Base-by-base conservation (phyloP, 2,888 invertebrate genomes). In the Drosophila ezoana region DNA sequence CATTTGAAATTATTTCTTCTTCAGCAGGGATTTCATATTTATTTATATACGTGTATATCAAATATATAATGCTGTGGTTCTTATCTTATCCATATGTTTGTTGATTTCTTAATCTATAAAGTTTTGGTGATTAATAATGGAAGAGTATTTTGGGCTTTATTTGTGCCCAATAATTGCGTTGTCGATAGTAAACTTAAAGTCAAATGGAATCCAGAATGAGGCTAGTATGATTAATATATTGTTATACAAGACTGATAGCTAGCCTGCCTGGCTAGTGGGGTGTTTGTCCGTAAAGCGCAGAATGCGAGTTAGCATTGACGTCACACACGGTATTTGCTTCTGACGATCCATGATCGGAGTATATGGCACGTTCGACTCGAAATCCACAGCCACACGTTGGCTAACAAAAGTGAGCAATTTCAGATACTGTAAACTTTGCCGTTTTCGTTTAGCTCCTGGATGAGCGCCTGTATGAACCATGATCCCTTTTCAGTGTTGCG, bases 381-480 rank as follows among this genome's bases (percentile, higher is more conserved):
- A 99, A 91, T 98, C 97, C 51, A 97, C 93, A 11, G 98, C 98
- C 35, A 99, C 98, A 87, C 95, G 94, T 86, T 95, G 97, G 88
- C 94, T 94, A 4, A 97, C 97, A 91, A 96, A 96, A 0, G 98
- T 98, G 64, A 99, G 93, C 80, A 99, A 93, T 11, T 97, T 96
- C 51, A 98, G 92, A 99, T 93, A 90, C 99, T 98, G 87, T 95
- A 94, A 38, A 95, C 94, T 76, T 94, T 94, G 9, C 95, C 96
- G 90, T 95, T 94, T 72, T 94, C 94, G 62, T 95, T 94, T 51
- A 98, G 91, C 87, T 98, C 97, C 37, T 95, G 94, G 90, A 97
- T 97, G 32, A 99, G 93, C 0, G 98, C 96, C 92, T 98, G 98
- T 93, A 99, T 96, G 90, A 98, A 99, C 98, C 98, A 99, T 0